Conservation (phyloP, 2,888 invertebrate genomes). For the Panopea generosa region DNA sequence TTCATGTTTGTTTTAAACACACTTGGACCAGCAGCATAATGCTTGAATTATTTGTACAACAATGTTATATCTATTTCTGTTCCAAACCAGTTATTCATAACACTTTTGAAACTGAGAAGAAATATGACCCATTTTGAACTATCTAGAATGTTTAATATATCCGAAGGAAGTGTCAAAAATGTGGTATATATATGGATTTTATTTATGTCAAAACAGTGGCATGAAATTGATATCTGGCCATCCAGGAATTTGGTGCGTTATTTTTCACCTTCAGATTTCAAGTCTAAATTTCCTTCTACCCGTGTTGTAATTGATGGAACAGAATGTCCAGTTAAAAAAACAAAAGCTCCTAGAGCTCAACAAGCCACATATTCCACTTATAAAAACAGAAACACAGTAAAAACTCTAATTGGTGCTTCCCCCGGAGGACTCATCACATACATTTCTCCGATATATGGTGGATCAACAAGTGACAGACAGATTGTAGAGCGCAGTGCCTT, state of each 20-base stretch:
- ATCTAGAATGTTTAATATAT: constrained; percentile 44
- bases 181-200: constrained; percentile 43
- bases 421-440: constrained; percentile 50
- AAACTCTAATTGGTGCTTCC: constrained; percentile 45
- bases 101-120: too few relatives aligned
- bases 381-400: constrained; percentile 63
- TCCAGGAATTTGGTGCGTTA: too few relatives aligned
- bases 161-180: constrained; percentile 35
- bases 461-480: too few relatives aligned
- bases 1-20: constrained; percentile 14
- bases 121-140: too few relatives aligned
- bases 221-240: constrained; percentile 58
- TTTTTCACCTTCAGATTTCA: too few relatives aligned
- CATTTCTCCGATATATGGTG: constrained; percentile 35
- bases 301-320: constrained; percentile 66
- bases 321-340: constrained; percentile 62
- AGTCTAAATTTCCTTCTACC: constrained; percentile 56
- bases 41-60: constrained; percentile 17
- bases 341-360: constrained; percentile 45
- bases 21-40: constrained; percentile 29
- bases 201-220: constrained; percentile 56
- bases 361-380: constrained; percentile 58
- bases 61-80: too few relatives aligned
- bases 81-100: too few relatives aligned
- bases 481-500: constrained; percentile 49